Conservation (phyloP, 2,113 vertebrate species). For the Chrysochloris asiatica region DNA sequence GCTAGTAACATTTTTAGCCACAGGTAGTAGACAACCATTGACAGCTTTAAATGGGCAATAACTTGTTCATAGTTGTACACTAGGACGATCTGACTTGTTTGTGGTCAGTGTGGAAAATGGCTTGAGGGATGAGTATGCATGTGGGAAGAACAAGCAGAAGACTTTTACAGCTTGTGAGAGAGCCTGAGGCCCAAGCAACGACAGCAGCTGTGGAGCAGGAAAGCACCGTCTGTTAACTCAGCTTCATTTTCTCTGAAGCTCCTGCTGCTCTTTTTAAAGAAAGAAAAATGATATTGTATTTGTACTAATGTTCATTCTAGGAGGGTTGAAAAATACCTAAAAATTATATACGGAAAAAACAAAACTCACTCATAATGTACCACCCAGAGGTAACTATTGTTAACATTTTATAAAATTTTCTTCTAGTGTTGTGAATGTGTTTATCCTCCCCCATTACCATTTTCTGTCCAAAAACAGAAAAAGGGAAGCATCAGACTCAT, state of each 20-base stretch:
- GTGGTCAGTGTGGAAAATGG: neutral
- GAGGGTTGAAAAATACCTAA: conserved; percentile 28
- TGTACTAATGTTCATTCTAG: neutral
- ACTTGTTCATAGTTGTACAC: neutral
- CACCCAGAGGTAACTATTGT: too few species aligned
- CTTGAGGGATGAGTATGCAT: neutral
- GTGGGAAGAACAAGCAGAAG: neutral
- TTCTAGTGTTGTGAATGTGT: neutral
- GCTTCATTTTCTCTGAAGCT: neutral
- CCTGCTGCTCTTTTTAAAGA: neutral
- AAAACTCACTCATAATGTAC: neutral
- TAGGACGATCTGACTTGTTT: neutral
- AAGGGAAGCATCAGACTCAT: neutral
- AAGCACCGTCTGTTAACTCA: neutral
- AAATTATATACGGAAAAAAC: neutral
- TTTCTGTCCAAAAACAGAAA: conserved; percentile 13
- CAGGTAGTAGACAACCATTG: neutral
- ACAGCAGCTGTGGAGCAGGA: neutral
- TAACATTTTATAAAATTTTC: neutral
- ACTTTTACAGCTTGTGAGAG: too few species aligned
- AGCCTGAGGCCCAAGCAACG: neutral
- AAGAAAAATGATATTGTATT: neutral
- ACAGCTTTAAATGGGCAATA: neutral
- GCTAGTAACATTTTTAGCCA: neutral
- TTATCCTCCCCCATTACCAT: neutral